Conservation (phyloP, 2,888 invertebrate species). For the Thymelicus acteon region DNA sequence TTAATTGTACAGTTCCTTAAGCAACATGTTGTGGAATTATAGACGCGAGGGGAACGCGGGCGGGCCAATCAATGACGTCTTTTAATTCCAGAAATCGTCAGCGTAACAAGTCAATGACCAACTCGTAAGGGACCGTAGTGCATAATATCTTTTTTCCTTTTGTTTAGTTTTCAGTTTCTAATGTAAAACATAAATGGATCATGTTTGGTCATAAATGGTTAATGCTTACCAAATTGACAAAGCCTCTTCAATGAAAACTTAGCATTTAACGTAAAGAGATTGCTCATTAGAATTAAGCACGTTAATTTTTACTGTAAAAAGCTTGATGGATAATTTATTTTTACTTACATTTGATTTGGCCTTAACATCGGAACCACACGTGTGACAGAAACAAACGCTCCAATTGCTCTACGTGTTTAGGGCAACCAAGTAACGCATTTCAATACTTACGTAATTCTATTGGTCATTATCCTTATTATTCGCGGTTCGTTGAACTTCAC, state of each 20-base stretch:
- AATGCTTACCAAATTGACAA: too few species aligned
- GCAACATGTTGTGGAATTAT: conserved; percentile 47
- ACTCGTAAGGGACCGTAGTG: conserved; percentile 20
- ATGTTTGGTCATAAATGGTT: too few species aligned
- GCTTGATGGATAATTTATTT: not conserved
- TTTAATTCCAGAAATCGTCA: conserved; percentile 62
- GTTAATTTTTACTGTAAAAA: not conserved
- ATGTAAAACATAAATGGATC: not conserved
- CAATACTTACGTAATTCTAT: conserved; percentile 6
- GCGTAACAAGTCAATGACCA: conserved; percentile 60
- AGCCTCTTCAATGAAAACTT: too few species aligned
- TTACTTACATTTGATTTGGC: not conserved
- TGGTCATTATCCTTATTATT: conserved; percentile 8
- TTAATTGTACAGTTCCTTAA: conserved; percentile 51
- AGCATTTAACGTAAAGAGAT: too few species aligned
- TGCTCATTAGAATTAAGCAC: too few species aligned
- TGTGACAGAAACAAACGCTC: conserved; percentile 19
- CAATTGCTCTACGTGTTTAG: conserved; percentile 15
- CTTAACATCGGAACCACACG: not conserved
- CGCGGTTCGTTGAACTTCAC: not conserved
- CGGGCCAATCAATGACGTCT: conserved; percentile 57
- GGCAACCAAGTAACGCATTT: conserved; percentile 8
- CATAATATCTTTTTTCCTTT: not conserved
- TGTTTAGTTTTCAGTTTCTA: not conserved
- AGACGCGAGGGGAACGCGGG: conserved; percentile 41